Evolutionary conservation across 2,113 vertebrate genomes (phyloP), one percentile per base, ranked within the genome.

Genomic region (human (Homo sapiens)): DNA sequence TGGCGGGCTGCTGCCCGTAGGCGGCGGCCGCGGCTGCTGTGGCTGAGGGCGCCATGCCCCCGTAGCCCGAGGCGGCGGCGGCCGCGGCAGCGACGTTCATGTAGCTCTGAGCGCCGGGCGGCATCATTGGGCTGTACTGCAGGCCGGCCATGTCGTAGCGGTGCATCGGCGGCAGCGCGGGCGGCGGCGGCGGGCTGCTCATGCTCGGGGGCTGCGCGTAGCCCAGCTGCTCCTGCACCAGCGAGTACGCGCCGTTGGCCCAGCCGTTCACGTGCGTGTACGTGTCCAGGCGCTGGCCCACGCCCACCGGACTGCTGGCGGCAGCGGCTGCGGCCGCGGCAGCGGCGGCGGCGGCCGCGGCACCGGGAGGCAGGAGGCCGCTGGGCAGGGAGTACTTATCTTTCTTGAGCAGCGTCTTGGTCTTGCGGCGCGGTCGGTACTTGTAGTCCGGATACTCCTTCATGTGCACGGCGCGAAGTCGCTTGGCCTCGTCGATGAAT

Each of bases 401-500:
- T 99, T 99, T 99, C 98, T 99, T 99, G 82, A 99, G 99, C 97
- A 99, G 98, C 86, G 99, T 99, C 99, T 99, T 99, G 99, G 99
- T 99, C 99, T 99, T 99, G 98, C 99, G 99, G 95, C 99, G 99
- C 93, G 99, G 99, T 98, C 99, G 99, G 99, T 99, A 99, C 99
- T 99, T 99, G 98, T 99, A 99, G 99, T 99, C 99, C 99, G 99
- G 99, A 89, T 99, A 99, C 98, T 99, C 99, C 99, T 99, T 99
- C 99, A 99, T 99, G 99, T 99, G 99, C 98, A 99, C 99, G 1
- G 99, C 99, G 91, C 99, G 99, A 95, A 99, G 99, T 17, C 99
- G 98, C 98, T 99, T 99, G 98, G 99, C 99, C 98, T 99, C 99
- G 98, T 99, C 99, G 97, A 99, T 99, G 99, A 99, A 99, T 32